Evolutionary conservation across 2,888 invertebrate species (phyloP).

Genomic region (Polydrusus cervinus): DNA sequence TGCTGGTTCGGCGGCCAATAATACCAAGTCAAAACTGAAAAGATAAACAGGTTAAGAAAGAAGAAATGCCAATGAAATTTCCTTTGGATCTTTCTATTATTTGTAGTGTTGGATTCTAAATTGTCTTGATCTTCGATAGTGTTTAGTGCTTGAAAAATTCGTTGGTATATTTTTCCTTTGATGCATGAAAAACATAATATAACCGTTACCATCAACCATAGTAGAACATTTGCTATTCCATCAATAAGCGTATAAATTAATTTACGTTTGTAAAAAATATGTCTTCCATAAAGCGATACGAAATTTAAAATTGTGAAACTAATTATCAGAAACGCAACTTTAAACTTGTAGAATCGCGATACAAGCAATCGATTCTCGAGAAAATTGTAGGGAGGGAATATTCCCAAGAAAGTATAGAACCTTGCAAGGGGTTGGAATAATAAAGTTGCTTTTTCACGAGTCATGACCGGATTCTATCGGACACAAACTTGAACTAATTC

Average conservation of each 20-base stretch:
- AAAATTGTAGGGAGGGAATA: slow-evolving; percentile 29
- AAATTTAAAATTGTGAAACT: slow-evolving; percentile 7
- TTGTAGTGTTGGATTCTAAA: too few relatives aligned
- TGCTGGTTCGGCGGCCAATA: background rate
- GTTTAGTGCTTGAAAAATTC: background rate
- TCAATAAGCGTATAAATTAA: background rate
- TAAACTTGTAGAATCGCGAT: slow-evolving; percentile 1
- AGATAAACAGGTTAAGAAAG: background rate
- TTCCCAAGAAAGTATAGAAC: slow-evolving; percentile 18
- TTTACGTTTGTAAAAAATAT: background rate
- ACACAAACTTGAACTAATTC: too few relatives aligned
- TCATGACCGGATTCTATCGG: background rate
- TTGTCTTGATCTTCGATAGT: background rate
- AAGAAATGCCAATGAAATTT: background rate
- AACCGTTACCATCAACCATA: background rate
- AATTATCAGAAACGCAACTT: slow-evolving; percentile 1
- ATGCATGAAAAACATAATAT: background rate
- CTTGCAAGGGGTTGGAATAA: slow-evolving; percentile 14
- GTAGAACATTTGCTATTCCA: background rate
- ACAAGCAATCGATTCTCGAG: background rate
- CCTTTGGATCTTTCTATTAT: background rate
- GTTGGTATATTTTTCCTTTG: slow-evolving; percentile 1
- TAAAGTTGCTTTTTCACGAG: background rate
- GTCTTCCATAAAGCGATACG: background rate
- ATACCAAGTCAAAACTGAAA: background rate